phyloP scores from a whole-genome alignment of 1,140 invertebrate species.

The Drosophila miranda region DNA sequence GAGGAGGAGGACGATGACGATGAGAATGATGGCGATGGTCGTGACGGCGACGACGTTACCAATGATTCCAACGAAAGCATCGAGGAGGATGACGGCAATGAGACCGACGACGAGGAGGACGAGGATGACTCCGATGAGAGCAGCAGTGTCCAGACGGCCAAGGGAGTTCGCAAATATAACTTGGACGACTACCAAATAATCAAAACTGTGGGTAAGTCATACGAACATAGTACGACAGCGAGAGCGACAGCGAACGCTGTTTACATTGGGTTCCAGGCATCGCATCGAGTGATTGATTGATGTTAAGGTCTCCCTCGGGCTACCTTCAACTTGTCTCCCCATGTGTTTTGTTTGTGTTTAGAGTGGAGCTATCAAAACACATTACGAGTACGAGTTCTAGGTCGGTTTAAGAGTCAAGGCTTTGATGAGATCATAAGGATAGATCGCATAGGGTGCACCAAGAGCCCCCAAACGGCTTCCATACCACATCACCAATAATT shows the following conservation, averaged over 20 bases:
- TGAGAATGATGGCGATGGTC: constrained; percentile 48
- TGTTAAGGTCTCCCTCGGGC: constrained; percentile 20
- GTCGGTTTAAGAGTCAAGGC: constrained; percentile 38
- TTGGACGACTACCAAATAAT: constrained; percentile 91
- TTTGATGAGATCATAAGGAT: constrained; percentile 25
- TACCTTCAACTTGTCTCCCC: constrained; percentile 47
- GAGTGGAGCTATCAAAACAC: constrained; percentile 52
- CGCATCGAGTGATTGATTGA: constrained; percentile 38
- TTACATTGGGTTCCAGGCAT: constrained; percentile 16
- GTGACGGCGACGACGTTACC: constrained; percentile 58
- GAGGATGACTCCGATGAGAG: constrained; percentile 73
- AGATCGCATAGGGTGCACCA: neutral
- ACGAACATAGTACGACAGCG: no score
- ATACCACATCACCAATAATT: neutral
- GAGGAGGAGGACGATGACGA: constrained; percentile 58
- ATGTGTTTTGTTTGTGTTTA: constrained; percentile 53
- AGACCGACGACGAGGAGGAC: constrained; percentile 75
- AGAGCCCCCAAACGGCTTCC: no score
- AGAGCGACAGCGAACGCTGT: constrained; percentile 4
- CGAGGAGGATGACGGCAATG: constrained; percentile 76
- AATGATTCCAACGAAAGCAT: constrained; percentile 70
- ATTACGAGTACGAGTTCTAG: constrained; percentile 25
- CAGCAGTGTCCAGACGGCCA: constrained; percentile 84
- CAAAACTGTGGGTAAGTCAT: constrained; percentile 90
- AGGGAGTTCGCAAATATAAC: constrained; percentile 87